Conservation (phyloP, 2,888 invertebrate species). For the Agrochola litura region DNA sequence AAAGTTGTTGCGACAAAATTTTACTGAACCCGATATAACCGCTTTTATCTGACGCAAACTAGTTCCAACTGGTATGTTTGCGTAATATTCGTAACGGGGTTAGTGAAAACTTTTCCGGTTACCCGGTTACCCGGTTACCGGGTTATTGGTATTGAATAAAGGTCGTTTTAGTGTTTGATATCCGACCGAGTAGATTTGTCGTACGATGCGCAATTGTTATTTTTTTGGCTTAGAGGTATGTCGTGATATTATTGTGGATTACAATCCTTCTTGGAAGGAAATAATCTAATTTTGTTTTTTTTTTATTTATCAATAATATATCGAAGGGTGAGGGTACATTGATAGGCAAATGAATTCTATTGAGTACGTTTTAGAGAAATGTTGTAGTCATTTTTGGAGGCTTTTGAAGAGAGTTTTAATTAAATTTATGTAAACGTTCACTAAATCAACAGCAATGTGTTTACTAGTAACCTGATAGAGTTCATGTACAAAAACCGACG, state of each 20-base stretch:
- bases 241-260: neutral
- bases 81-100: slow-evolving; percentile 60
- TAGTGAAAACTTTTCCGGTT: slow-evolving; percentile 61
- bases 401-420: neutral
- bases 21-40: slow-evolving; percentile 50
- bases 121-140: slow-evolving; percentile 47
- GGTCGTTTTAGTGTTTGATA: slow-evolving; percentile 43
- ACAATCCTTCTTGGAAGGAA: neutral
- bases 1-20: slow-evolving; percentile 42
- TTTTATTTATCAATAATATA: neutral
- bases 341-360: neutral
- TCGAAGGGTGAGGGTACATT: too few relatives aligned
- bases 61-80: slow-evolving; percentile 58
- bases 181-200: slow-evolving; percentile 11
- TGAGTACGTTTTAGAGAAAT: neutral
- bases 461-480: neutral
- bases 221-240: neutral
- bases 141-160: slow-evolving; percentile 58
- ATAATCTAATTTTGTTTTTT: neutral
- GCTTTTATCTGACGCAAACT: slow-evolving; percentile 62
- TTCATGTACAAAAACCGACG: neutral
- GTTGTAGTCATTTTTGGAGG: neutral
- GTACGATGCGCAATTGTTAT: slow-evolving; percentile 9
- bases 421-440: neutral
- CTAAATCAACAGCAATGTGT: neutral